Evolutionary conservation across 1,140 invertebrate genomes (phyloP).

Genomic region (Neodiprion lecontei): DNA sequence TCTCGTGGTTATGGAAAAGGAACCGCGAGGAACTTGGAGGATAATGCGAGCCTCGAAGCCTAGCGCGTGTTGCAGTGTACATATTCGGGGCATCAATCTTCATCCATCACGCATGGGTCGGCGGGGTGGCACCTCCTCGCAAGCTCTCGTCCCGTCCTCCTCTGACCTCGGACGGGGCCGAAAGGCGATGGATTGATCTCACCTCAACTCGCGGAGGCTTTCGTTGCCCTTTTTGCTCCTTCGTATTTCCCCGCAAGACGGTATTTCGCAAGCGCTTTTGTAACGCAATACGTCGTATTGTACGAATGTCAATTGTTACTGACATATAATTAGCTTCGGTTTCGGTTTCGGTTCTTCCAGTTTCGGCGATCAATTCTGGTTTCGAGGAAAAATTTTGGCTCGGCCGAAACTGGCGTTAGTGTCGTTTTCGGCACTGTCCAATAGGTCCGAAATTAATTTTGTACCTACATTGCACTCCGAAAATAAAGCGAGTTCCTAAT

Average conservation of each 20-base stretch:
- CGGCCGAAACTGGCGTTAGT: no score
- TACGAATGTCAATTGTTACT: no score
- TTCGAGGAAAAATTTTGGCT: no score
- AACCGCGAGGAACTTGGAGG: not conserved
- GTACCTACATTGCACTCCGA: no score
- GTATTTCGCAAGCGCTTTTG: no score
- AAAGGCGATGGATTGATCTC: slow-evolving; percentile 1
- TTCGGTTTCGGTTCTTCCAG: no score
- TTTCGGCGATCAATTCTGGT: no score
- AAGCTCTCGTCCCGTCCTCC: not conserved
- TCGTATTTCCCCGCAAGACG: not conserved
- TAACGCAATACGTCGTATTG: no score
- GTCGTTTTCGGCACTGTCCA: no score
- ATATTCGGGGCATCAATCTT: slow-evolving; percentile 5
- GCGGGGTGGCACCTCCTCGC: slow-evolving; percentile 2
- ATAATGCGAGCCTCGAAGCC: slow-evolving; percentile 6
- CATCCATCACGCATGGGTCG: slow-evolving; percentile 6
- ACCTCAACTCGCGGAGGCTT: not conserved
- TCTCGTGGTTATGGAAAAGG: not conserved
- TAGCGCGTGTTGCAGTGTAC: not conserved
- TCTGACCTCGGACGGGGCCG: not conserved
- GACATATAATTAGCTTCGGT: no score
- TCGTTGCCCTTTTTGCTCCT: not conserved
- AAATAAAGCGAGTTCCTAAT: no score
- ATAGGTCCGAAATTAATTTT: no score